phyloP scores from a whole-genome alignment of 1,140 invertebrate genomes.

The Aphaenogaster rudis region DNA sequence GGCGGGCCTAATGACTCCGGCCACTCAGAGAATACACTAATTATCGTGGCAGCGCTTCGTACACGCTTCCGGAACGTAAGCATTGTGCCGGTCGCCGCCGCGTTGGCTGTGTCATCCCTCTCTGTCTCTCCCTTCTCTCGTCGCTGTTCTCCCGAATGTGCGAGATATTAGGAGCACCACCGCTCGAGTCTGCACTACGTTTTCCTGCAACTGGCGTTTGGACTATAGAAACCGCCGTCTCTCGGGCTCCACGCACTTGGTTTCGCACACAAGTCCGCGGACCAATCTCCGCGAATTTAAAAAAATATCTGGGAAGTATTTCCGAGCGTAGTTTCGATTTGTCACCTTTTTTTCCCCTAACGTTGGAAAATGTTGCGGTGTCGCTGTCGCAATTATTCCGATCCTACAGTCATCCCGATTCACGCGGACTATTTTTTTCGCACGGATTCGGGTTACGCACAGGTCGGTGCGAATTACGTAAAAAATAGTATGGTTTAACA shows the following conservation, averaged over 20 bases:
- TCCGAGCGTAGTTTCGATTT: neutral
- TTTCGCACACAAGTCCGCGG: neutral
- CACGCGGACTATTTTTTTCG: constrained; percentile 26
- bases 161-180: constrained; percentile 47
- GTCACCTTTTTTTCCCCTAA: neutral
- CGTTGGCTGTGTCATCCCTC: constrained; percentile 5
- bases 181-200: constrained; percentile 21
- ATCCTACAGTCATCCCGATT: constrained; percentile 27
- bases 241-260: neutral
- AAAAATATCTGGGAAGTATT: constrained; percentile 7
- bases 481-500: neutral
- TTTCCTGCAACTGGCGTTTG: constrained; percentile 46
- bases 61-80: constrained; percentile 75
- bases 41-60: constrained; percentile 76
- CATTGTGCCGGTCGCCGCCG: constrained; percentile 58
- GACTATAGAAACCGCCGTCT: constrained; percentile 4
- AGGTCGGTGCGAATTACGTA: constrained; percentile 21
- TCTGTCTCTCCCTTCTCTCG: neutral
- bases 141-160: constrained; percentile 14
- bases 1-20: constrained; percentile 76
- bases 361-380: neutral
- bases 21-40: constrained; percentile 79
- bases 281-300: neutral
- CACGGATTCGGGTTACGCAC: neutral
- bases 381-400: constrained; percentile 38